Evolutionary conservation across 2,113 vertebrate genomes (phyloP).

Genomic region (Symphodus melops): DNA sequence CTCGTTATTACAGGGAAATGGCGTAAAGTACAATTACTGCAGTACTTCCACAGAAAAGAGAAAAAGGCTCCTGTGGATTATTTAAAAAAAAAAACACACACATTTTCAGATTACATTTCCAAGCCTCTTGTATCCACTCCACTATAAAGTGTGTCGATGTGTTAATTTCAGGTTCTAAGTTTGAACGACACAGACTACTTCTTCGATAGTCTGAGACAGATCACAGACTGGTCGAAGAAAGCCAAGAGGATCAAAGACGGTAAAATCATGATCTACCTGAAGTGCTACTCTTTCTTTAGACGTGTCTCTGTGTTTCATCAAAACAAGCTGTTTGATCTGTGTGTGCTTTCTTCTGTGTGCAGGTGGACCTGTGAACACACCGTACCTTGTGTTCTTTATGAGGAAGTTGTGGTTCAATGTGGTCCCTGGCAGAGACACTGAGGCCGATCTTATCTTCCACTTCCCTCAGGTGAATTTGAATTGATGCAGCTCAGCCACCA

Average conservation of each 20-base stretch:
- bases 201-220: constrained; percentile 92
- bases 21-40: no score
- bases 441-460: constrained; percentile 93
- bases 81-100: no score
- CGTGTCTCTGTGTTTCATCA: background rate
- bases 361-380: constrained; percentile 77
- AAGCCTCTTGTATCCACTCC: background rate
- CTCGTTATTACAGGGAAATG: no score
- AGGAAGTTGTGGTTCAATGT: constrained; percentile 95
- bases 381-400: constrained; percentile 94
- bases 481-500: background rate
- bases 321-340: constrained; percentile 16
- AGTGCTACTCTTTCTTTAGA: background rate
- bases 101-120: background rate
- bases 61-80: no score
- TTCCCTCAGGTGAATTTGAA: constrained; percentile 91
- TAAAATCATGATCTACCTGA: constrained; percentile 61
- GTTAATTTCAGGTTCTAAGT: constrained; percentile 88
- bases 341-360: constrained; percentile 19
- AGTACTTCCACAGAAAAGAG: no score
- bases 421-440: constrained; percentile 89
- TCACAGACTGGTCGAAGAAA: constrained; percentile 91
- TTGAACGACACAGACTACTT: constrained; percentile 94
- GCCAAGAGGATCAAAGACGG: constrained; percentile 89
- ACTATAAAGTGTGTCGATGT: background rate